Percentiles rank a stretch among this genome's conserved stretches.
These are phyloP conservation scores for Neofelis nebulosa DNA, from an alignment of 2,113 vertebrate genomes.

Conservation along the genomic window DNA sequence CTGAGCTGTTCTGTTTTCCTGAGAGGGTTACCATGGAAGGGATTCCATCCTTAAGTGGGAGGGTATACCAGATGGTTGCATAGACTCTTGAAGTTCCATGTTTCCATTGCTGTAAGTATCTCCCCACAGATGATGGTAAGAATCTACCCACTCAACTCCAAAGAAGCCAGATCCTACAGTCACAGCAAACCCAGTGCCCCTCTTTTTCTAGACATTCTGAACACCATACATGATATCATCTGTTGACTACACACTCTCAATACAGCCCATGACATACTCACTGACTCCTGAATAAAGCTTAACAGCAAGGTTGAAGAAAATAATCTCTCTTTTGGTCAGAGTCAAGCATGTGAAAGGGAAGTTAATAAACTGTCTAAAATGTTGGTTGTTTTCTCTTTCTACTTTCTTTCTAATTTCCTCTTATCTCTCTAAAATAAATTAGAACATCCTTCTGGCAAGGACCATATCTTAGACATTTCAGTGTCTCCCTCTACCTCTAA, in stretches of 20 bases:
- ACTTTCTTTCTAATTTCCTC: conserved; percentile 29
- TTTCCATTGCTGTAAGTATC: background rate
- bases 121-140: background rate
- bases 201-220: conserved; percentile 72
- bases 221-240: conserved; percentile 56
- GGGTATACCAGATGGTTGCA: background rate
- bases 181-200: conserved; percentile 40
- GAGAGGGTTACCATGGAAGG: background rate
- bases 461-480: background rate
- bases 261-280: conserved; percentile 68
- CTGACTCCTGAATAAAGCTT: conserved; percentile 67
- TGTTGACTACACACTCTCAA: conserved; percentile 68
- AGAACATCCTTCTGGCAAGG: background rate
- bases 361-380: conserved; percentile 31
- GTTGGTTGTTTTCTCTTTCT: background rate
- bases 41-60: background rate
- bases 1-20: background rate
- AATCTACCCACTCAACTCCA: background rate
- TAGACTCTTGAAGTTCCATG: background rate
- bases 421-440: background rate
- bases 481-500: background rate
- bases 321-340: background rate
- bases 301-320: conserved; percentile 64
- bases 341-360: conserved; percentile 14
- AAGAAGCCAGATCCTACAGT: background rate